Conservation (phyloP, 2,797 vertebrate genomes). For the Danio albolineatus region DNA sequence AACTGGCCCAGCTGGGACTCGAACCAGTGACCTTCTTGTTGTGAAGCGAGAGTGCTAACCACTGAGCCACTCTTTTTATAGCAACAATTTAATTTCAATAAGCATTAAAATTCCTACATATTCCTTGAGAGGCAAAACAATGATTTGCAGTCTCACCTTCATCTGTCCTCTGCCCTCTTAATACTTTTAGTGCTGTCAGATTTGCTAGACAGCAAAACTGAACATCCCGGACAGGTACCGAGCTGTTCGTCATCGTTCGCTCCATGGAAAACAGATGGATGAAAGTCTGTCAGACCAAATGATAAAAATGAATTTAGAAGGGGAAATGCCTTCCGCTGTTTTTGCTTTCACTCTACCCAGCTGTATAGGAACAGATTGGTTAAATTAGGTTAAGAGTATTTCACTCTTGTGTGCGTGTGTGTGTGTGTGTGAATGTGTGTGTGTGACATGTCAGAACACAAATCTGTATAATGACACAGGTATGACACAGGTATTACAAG, state of each 20-base stretch:
- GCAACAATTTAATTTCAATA: no score
- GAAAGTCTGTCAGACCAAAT: conserved; percentile 37
- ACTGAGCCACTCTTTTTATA: no score
- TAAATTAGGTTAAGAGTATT: conserved; percentile 31
- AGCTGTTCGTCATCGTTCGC: conserved; percentile 16
- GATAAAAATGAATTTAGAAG: conserved; percentile 13
- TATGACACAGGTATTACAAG: no score
- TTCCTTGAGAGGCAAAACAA: no score
- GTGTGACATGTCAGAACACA: no score
- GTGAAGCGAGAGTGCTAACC: no score
- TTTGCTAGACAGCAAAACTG: conserved; percentile 10
- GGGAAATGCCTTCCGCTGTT: conserved; percentile 23
- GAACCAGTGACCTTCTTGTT: no score
- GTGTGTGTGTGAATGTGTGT: no score
- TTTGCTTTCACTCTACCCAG: conserved; percentile 23
- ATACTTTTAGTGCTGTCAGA: not conserved
- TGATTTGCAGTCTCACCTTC: not conserved
- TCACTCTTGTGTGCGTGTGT: not conserved
- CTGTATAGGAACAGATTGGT: conserved; percentile 46
- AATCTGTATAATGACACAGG: no score
- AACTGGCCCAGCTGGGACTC: no score
- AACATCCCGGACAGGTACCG: conserved; percentile 19
- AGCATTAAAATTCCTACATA: no score
- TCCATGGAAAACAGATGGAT: conserved; percentile 25
- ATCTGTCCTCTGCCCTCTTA: conserved; percentile 17